These are phyloP conservation scores for Gymnocheta viridis DNA, from an alignment of 2,888 invertebrate genomes.

Conservation along the genomic window DNA sequence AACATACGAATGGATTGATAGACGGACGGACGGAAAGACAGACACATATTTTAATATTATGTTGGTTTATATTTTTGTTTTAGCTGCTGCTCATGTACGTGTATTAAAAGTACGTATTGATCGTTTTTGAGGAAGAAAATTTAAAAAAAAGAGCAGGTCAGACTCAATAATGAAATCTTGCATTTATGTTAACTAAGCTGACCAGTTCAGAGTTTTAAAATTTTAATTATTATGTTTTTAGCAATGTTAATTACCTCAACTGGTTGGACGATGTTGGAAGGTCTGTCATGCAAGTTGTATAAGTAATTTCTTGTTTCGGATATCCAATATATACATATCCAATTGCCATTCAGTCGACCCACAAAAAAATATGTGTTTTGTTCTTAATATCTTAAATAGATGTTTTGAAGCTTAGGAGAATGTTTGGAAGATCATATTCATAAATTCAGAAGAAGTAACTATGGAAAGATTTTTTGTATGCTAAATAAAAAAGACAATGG, in stretches of 20 bases:
- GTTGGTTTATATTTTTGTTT: slow-evolving; percentile 49
- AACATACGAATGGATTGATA: slow-evolving; percentile 16
- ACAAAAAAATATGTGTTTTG: too few species aligned
- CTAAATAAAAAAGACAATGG: too few species aligned
- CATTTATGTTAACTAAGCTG: slow-evolving; percentile 50
- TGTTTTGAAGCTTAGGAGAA: too few species aligned
- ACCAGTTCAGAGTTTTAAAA: slow-evolving; percentile 29
- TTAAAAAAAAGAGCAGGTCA: slow-evolving; percentile 56
- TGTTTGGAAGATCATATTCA: too few species aligned
- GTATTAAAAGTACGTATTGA: slow-evolving; percentile 43
- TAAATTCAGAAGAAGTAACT: too few species aligned
- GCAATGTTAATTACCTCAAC: background rate
- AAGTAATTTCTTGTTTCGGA: background rate
- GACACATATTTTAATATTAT: slow-evolving; percentile 43
- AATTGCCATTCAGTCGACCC: too few species aligned
- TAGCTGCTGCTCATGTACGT: slow-evolving; percentile 22
- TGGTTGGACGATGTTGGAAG: slow-evolving; percentile 7
- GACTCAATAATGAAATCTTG: slow-evolving; percentile 52
- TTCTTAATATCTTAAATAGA: too few species aligned
- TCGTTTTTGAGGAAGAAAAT: slow-evolving; percentile 51
- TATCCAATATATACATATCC: background rate
- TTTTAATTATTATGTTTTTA: slow-evolving; percentile 2
- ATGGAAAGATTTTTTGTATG: too few species aligned
- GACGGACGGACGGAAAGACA: slow-evolving; percentile 8
- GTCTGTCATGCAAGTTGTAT: slow-evolving; percentile 17